Evolutionary conservation across 2,888 invertebrate species (phyloP).

Genomic region (Ceriagrion tenellum): DNA sequence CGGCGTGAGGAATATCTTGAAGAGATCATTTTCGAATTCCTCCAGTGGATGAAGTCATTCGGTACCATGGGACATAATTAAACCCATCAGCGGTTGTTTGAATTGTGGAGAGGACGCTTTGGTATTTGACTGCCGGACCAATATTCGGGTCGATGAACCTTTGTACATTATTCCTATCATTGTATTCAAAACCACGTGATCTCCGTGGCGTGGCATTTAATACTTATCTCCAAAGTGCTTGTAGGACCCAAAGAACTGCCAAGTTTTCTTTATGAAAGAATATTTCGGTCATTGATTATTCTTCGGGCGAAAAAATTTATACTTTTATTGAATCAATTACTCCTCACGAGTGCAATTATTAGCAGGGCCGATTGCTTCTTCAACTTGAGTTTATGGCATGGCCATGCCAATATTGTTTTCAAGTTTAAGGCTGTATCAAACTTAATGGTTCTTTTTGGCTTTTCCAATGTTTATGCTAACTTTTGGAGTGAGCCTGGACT

Average conservation of each 20-base stretch:
- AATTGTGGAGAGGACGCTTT: not conserved
- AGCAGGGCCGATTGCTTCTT: not conserved
- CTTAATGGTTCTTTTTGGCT: too few species aligned
- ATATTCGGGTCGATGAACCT: not conserved
- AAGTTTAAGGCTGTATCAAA: not conserved
- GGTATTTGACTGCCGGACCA: not conserved
- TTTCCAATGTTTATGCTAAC: too few species aligned
- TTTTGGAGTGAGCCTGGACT: too few species aligned
- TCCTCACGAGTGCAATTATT: not conserved
- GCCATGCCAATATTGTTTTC: not conserved
- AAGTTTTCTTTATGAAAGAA: not conserved
- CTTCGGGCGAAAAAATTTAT: not conserved
- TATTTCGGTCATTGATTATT: constrained; percentile 28
- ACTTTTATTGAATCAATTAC: not conserved
- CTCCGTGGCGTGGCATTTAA: not conserved
- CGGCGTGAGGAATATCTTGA: too few species aligned
- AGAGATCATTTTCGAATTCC: too few species aligned
- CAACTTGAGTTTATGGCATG: not conserved
- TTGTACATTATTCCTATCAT: not conserved
- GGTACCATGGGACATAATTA: too few species aligned
- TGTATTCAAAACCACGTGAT: not conserved
- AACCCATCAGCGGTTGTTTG: not conserved
- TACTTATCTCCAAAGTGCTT: not conserved
- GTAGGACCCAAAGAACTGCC: not conserved
- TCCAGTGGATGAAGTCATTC: too few species aligned